A percentile compares a stretch with the other conserved stretches of the same genome.
Conservation (phyloP, 2,797 vertebrate genomes). For the Antrozous pallidus region DNA sequence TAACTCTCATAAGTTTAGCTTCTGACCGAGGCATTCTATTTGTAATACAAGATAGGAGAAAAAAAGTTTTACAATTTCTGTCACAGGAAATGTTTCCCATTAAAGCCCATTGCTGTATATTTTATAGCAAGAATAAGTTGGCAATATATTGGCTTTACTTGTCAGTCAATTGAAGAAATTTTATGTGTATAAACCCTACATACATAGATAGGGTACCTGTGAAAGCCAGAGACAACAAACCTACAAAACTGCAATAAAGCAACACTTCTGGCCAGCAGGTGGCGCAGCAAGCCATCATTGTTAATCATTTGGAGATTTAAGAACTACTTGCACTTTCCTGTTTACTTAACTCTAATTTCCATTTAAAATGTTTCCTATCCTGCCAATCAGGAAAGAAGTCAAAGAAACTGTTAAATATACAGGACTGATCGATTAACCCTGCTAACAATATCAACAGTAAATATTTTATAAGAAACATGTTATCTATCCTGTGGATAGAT, state of each 20-base stretch:
- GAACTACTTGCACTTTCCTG: not conserved
- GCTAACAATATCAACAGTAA: not conserved
- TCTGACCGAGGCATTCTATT: not conserved
- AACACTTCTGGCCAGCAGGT: slow-evolving; percentile 57
- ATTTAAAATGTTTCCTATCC: not conserved
- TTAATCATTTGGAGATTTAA: not conserved
- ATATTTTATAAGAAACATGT: slow-evolving; percentile 28
- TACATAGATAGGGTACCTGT: not conserved
- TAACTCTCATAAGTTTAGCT: not conserved
- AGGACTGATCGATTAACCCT: not conserved
- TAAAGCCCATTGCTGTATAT: not conserved
- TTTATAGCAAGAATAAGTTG: not conserved
- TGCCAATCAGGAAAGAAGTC: not conserved
- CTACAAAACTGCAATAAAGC: not conserved
- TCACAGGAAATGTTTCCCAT: not conserved
- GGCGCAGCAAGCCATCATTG: slow-evolving; percentile 62
- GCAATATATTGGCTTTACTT: not conserved
- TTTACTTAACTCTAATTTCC: slow-evolving; percentile 3
- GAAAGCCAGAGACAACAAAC: not conserved
- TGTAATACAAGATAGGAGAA: not conserved
- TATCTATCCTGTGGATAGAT: not conserved
- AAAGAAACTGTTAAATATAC: slow-evolving; percentile 7
- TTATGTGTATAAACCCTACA: not conserved
- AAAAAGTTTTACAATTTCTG: slow-evolving; percentile 7
- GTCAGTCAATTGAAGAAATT: not conserved